These are phyloP conservation scores for Dreissena polymorpha DNA, from an alignment of 1,140 invertebrate genomes.

Conservation along the genomic window DNA sequence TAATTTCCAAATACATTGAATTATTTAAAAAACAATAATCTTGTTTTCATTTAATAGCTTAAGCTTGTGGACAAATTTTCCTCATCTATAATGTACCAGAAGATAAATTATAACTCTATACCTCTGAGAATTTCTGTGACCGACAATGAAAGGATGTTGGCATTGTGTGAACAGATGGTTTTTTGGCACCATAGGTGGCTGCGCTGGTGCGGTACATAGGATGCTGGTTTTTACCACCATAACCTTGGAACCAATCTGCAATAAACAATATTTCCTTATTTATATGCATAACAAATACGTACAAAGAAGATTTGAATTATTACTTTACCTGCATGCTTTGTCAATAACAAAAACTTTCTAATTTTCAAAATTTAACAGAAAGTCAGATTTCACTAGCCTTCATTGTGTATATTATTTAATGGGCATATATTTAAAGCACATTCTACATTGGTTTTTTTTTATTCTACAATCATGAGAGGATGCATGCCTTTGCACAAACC, in stretches of 20 bases:
- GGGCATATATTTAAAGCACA: background rate
- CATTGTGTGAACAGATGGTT: constrained; percentile 77
- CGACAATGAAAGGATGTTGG: constrained; percentile 73
- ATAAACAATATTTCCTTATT: constrained; percentile 5
- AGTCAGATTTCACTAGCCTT: background rate
- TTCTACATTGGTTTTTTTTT: too few species aligned
- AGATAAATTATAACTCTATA: constrained; percentile 49
- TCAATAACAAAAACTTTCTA: background rate
- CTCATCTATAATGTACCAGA: background rate
- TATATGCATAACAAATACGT: background rate
- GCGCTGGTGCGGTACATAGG: constrained; percentile 77
- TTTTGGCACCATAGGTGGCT: constrained; percentile 66
- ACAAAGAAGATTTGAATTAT: background rate
- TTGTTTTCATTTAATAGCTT: too few species aligned
- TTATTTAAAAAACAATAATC: too few species aligned
- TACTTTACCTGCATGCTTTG: background rate
- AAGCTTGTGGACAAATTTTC: background rate
- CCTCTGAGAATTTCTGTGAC: constrained; percentile 77
- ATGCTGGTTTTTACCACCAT: constrained; percentile 72
- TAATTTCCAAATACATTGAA: too few species aligned
- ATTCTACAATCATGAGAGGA: too few species aligned
- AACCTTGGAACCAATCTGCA: constrained; percentile 70
- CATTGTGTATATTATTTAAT: background rate
- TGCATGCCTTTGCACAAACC: too few species aligned
- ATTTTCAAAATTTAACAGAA: background rate